Conservation (phyloP, 1,140 invertebrate genomes). For the Drosophila paulistorum region DNA sequence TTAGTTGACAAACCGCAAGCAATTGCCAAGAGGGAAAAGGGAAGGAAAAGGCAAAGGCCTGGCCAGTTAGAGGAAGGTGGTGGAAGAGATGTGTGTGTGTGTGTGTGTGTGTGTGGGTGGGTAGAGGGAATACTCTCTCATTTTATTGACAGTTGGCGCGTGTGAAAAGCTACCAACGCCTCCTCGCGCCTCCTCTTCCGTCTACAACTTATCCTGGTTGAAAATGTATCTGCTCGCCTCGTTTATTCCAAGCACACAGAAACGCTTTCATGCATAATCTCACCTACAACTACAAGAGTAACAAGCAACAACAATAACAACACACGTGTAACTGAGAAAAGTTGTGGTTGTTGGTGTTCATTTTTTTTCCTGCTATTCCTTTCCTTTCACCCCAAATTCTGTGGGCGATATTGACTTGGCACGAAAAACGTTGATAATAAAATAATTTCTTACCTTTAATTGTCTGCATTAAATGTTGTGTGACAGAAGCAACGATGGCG, state of each 20-base stretch:
- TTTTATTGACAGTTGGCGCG: constrained; percentile 57
- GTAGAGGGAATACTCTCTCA: constrained; percentile 12
- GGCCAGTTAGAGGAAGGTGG: too few relatives aligned
- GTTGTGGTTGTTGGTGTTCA: not conserved
- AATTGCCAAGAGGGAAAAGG: not conserved
- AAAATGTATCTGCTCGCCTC: constrained; percentile 42
- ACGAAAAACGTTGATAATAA: constrained; percentile 73
- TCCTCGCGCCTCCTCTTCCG: too few relatives aligned
- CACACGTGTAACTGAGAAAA: constrained; percentile 38
- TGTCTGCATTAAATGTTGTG: constrained; percentile 52
- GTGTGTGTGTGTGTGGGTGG: not conserved
- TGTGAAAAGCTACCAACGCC: constrained; percentile 36
- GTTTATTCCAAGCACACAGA: constrained; percentile 70
- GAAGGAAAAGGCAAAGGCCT: not conserved
- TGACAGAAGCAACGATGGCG: constrained; percentile 3
- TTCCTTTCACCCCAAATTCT: constrained; percentile 48
- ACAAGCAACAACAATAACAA: constrained; percentile 8
- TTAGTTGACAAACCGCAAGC: constrained; percentile 55
- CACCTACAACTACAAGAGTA: constrained; percentile 31
- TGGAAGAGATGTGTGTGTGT: not conserved
- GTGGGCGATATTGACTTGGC: constrained; percentile 44
- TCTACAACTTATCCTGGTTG: not conserved
- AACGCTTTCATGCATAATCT: constrained; percentile 77
- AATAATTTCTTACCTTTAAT: constrained; percentile 78
- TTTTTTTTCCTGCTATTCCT: constrained; percentile 25